phyloP scores from a whole-genome alignment of 2,797 vertebrate genomes.

The Forpus xanthops region DNA sequence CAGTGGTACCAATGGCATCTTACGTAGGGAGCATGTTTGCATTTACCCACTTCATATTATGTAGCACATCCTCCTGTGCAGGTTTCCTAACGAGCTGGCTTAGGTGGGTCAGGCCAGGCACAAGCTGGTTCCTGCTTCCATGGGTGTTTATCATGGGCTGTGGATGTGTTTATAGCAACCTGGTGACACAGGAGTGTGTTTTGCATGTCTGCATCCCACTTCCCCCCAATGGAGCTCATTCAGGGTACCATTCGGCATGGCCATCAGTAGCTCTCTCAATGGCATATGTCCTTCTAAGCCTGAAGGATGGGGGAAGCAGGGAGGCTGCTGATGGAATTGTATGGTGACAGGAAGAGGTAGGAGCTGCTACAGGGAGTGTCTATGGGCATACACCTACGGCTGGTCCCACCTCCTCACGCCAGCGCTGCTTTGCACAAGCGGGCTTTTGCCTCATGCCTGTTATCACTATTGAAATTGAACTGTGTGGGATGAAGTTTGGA shows the following conservation, averaged over 20 bases:
- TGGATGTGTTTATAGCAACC: not conserved
- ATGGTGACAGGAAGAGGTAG: not conserved
- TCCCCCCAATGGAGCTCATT: accelerated
- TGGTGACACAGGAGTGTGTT: not conserved
- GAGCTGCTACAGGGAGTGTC: not conserved
- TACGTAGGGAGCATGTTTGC: not conserved
- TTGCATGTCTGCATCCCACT: not conserved
- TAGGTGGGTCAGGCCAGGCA: not conserved
- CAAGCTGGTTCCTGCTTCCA: not conserved
- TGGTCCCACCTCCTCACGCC: not conserved
- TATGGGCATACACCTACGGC: not conserved
- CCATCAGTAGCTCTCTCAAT: not conserved
- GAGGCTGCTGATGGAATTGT: not conserved
- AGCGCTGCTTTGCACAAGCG: not conserved
- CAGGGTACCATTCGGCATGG: accelerated
- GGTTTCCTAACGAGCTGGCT: not conserved
- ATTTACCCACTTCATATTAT: not conserved
- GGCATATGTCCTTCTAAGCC: not conserved
- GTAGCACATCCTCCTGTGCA: not conserved
- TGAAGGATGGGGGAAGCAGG: not conserved
- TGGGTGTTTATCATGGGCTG: accelerated
- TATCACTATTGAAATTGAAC: not conserved
- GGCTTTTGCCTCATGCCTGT: not conserved
- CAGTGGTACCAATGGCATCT: not conserved
- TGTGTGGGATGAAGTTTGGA: not conserved